Evolutionary conservation across 2,888 invertebrate species (phyloP).

Genomic region (Latrodectus elegans): DNA sequence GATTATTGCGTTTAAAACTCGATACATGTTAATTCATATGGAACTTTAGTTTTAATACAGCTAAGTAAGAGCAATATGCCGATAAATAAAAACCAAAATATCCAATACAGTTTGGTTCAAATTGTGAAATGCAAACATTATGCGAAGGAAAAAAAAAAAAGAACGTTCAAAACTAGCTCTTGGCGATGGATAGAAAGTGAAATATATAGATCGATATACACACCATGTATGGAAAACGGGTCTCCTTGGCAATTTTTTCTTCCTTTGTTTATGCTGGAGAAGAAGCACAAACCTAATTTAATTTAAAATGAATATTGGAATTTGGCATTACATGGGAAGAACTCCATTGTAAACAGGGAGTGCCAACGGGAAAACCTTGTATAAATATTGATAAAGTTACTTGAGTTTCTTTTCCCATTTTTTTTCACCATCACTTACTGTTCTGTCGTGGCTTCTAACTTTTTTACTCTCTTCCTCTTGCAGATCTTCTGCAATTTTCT

Average conservation of each 20-base stretch:
- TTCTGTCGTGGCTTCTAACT: conserved; percentile 11
- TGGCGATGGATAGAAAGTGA: conserved; percentile 41
- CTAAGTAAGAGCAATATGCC: conserved; percentile 24
- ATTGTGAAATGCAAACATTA: conserved; percentile 56
- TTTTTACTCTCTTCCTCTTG: background rate
- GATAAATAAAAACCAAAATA: conserved; percentile 18
- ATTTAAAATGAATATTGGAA: conserved; percentile 68
- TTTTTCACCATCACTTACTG: conserved; percentile 8
- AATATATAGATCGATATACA: conserved; percentile 52
- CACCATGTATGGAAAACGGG: conserved; percentile 30
- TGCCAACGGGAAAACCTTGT: conserved; percentile 62
- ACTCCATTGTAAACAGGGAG: conserved; percentile 60
- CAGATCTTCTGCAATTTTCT: conserved; percentile 14
- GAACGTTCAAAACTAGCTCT: background rate
- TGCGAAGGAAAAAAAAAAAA: conserved; percentile 12
- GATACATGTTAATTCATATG: conserved; percentile 11
- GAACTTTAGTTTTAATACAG: conserved; percentile 38
- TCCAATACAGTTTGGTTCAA: conserved; percentile 51
- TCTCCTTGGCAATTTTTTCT: conserved; percentile 2
- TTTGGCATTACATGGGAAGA: conserved; percentile 56
- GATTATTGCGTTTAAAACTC: too few relatives aligned
- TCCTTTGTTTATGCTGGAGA: conserved; percentile 54
- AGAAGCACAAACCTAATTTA: conserved; percentile 60
- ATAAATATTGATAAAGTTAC: conserved; percentile 68
- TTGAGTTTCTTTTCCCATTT: conserved; percentile 8